A percentile compares a stretch with the other conserved stretches of the same genome.
Evolutionary conservation across 1,140 invertebrate genomes (phyloP).

Genomic region (Homarus americanus): DNA sequence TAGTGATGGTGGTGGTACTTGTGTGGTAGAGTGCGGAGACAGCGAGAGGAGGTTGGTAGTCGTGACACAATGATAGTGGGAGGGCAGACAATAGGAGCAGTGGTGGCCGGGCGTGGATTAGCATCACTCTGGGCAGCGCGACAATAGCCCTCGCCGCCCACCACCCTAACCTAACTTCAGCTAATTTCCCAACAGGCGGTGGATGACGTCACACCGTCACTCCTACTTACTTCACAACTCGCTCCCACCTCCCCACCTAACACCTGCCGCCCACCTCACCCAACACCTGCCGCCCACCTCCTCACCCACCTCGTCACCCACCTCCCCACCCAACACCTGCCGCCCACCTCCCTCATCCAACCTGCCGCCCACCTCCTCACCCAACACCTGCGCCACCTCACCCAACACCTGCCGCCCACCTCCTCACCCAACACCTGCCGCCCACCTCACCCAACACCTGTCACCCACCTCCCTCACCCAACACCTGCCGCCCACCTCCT

Average conservation of each 20-base stretch:
- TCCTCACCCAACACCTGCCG: not conserved
- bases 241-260: not conserved
- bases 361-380: no score
- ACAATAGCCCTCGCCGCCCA: not conserved
- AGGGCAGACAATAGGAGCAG: not conserved
- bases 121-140: constrained; percentile 24
- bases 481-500: not conserved
- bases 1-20: not conserved
- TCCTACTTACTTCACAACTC: not conserved
- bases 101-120: not conserved
- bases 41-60: not conserved
- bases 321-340: no score
- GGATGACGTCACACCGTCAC: constrained; percentile 27
- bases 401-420: no score
- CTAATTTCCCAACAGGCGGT: constrained; percentile 36
- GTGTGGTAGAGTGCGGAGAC: not conserved
- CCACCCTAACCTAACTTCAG: constrained; percentile 45
- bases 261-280: not conserved
- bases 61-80: not conserved
- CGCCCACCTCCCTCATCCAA: no score
- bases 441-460: not conserved
- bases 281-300: no score
- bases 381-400: not conserved
- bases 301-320: no score
- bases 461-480: not conserved